A percentile compares a stretch with the other conserved stretches of the same genome.
Conservation (phyloP, 2,113 vertebrate genomes). For the Zapus hudsonius region DNA sequence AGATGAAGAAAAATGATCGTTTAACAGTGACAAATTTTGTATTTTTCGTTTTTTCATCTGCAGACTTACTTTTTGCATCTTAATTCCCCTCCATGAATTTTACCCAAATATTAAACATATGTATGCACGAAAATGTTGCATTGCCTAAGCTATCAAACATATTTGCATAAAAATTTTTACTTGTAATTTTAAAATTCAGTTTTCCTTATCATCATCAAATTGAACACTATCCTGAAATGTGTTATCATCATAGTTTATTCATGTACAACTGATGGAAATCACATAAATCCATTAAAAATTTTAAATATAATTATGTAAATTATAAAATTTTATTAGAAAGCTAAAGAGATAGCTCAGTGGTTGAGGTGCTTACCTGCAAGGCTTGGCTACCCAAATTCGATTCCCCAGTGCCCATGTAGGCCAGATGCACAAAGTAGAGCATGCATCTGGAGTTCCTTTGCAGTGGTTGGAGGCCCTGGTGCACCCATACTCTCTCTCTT, state of each 20-base stretch:
- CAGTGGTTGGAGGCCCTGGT: too few relatives aligned
- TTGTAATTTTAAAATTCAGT: constrained; percentile 1
- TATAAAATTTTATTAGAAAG: neutral
- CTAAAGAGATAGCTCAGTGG: too few relatives aligned
- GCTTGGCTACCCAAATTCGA: too few relatives aligned
- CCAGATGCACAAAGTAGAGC: too few relatives aligned
- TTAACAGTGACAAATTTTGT: neutral
- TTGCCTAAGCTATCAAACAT: neutral
- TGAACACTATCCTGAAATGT: neutral
- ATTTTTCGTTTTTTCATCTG: neutral
- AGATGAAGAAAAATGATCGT: constrained; percentile 19
- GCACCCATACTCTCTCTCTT: too few relatives aligned
- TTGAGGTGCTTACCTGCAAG: too few relatives aligned
- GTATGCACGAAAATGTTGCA: neutral
- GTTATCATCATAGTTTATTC: constrained; percentile 27
- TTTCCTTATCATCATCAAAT: neutral
- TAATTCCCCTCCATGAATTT: neutral
- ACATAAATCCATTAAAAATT: neutral
- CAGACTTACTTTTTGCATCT: neutral
- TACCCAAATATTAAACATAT: neutral
- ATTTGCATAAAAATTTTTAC: neutral
- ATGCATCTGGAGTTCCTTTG: too few relatives aligned
- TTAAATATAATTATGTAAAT: constrained; percentile 5
- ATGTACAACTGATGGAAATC: neutral
- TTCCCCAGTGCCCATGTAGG: too few relatives aligned